Percentiles rank a stretch among this genome's conserved stretches.
phyloP scores from a whole-genome alignment of 1,140 invertebrate genomes.

The Caenorhabditis remanei region DNA sequence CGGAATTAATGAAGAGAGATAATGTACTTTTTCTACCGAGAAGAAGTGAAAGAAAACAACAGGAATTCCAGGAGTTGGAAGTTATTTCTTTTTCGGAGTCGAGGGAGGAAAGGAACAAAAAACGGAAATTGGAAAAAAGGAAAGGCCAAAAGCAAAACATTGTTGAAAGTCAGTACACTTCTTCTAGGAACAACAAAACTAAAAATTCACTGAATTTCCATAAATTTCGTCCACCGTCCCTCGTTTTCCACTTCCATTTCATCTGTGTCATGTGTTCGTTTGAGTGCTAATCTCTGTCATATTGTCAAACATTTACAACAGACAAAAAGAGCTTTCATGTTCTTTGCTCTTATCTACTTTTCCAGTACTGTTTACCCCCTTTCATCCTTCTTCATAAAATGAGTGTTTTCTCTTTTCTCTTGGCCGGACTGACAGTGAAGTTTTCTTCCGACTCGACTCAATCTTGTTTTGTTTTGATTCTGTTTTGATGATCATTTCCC shows the following conservation, averaged over 20 bases:
- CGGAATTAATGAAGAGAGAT: background rate
- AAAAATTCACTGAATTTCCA: background rate
- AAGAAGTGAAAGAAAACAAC: background rate
- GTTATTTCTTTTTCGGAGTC: background rate
- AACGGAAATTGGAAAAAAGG: background rate
- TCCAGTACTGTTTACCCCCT: conserved; percentile 17
- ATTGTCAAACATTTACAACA: conserved; percentile 26
- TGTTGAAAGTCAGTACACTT: background rate
- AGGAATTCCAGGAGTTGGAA: background rate
- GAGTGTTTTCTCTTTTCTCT: conserved; percentile 26
- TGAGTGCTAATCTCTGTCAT: conserved; percentile 35
- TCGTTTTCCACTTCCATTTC: conserved; percentile 8
- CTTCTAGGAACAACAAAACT: background rate
- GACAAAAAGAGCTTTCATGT: background rate
- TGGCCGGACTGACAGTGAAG: background rate
- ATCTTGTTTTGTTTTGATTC: conserved; percentile 10
- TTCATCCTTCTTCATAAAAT: background rate
- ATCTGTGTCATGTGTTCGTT: conserved; percentile 36
- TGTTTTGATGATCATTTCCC: background rate
- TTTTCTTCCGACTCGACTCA: background rate
- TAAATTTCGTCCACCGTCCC: background rate
- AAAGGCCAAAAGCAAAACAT: background rate
- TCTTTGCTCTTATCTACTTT: conserved; percentile 51
- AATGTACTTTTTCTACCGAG: background rate
- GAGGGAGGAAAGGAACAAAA: background rate